Evolutionary conservation across 2,113 vertebrate genomes (phyloP).

Genomic region (Notarius lentiginosus): DNA sequence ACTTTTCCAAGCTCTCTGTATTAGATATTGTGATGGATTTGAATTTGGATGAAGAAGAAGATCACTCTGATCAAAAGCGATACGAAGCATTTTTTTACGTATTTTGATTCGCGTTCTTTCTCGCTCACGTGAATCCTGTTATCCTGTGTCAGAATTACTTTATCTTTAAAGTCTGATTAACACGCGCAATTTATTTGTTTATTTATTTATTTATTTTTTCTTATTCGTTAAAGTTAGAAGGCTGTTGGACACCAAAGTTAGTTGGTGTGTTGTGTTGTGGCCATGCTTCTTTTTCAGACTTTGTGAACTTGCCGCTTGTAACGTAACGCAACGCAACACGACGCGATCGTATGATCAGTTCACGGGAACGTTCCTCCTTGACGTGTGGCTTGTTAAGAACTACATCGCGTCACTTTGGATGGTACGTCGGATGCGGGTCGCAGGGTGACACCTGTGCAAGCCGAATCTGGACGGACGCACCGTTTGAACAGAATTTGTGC

Average conservation of each 20-base stretch:
- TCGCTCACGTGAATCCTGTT: background rate
- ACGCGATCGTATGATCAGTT: background rate
- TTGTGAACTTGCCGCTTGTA: background rate
- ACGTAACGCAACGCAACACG: background rate
- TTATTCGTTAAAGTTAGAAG: background rate
- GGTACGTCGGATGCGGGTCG: background rate
- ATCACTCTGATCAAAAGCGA: background rate
- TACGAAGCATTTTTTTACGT: background rate
- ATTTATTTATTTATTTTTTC: background rate
- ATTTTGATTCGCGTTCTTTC: background rate
- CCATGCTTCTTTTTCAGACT: background rate
- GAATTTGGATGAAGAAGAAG: background rate
- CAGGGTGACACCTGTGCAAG: no score
- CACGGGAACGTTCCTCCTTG: background rate
- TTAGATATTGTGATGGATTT: background rate
- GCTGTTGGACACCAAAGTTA: background rate
- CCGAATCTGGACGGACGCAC: background rate
- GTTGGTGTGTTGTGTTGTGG: background rate
- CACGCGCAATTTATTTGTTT: background rate
- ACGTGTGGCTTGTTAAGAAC: no score
- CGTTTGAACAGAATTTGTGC: constrained; percentile 61
- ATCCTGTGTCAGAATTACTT: background rate
- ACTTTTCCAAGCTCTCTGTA: no score
- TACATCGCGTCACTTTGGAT: background rate
- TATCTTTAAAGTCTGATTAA: background rate